Evolutionary conservation across 2,797 vertebrate genomes (phyloP).

Genomic region (Ctenosaura bakeri): DNA sequence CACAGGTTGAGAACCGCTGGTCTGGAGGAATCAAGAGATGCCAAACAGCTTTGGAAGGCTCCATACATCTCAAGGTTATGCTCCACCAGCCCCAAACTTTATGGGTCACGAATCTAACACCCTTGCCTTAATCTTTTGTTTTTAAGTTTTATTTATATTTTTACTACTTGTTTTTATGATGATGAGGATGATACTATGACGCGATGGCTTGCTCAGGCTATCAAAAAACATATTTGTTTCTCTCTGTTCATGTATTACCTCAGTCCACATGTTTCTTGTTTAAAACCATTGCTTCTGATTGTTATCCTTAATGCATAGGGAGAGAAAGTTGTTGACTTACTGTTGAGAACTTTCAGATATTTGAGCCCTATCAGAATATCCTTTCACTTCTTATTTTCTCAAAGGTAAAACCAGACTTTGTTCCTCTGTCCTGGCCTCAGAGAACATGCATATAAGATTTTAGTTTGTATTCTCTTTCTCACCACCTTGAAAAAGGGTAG

Average conservation of each 20-base stretch:
- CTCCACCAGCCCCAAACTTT: too few relatives aligned
- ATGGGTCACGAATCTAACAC: too few relatives aligned
- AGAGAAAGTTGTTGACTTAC: background rate
- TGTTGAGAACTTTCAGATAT: background rate
- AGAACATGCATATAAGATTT: too few relatives aligned
- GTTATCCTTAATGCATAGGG: background rate
- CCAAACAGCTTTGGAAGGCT: too few relatives aligned
- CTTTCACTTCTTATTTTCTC: background rate
- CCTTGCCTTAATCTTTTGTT: too few relatives aligned
- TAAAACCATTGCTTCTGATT: background rate
- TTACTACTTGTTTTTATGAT: too few relatives aligned
- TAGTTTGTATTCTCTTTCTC: background rate
- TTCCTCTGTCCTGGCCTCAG: background rate
- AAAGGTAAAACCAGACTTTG: background rate
- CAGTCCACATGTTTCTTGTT: background rate
- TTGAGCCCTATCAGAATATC: background rate
- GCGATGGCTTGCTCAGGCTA: background rate
- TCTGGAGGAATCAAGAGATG: too few relatives aligned
- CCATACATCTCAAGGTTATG: too few relatives aligned
- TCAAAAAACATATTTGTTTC: background rate
- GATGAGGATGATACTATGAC: too few relatives aligned
- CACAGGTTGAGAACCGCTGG: too few relatives aligned
- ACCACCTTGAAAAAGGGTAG: background rate
- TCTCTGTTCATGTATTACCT: background rate
- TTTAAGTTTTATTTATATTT: too few relatives aligned